phyloP scores from a whole-genome alignment of 37 sponge, comb jelly and placozoan genomes.

The Halichondria panicea region DNA sequence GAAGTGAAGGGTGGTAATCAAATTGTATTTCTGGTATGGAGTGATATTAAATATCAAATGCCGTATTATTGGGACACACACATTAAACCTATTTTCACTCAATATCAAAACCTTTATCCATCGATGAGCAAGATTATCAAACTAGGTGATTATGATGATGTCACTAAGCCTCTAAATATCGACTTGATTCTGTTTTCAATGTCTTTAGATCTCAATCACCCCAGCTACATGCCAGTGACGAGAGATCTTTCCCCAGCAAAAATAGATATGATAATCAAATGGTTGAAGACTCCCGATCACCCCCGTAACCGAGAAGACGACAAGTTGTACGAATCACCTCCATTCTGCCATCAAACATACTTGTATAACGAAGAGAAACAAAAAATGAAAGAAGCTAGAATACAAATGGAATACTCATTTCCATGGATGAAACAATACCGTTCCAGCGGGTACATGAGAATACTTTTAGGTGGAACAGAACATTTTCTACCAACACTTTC shows the following conservation, averaged over 20 bases:
- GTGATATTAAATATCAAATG: not conserved
- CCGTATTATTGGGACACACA: slow-evolving; percentile 36
- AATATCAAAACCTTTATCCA: slow-evolving; percentile 30
- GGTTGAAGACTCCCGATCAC: too few species aligned
- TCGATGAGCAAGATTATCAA: slow-evolving; percentile 54
- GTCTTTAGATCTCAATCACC: slow-evolving; percentile 25
- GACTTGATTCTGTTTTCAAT: slow-evolving; percentile 21
- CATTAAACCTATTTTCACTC: slow-evolving; percentile 49
- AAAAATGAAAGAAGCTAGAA: too few species aligned
- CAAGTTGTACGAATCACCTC: too few species aligned
- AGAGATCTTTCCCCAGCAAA: slow-evolving; percentile 50
- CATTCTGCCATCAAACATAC: too few species aligned
- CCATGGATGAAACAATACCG: too few species aligned
- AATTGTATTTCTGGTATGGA: slow-evolving; percentile 5
- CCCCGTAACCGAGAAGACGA: too few species aligned
- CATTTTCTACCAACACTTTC: too few species aligned
- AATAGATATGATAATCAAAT: slow-evolving; percentile 35
- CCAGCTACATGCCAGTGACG: slow-evolving; percentile 74
- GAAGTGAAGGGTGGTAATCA: not conserved
- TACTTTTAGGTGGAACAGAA: too few species aligned
- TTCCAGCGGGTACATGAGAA: too few species aligned
- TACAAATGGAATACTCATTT: too few species aligned
- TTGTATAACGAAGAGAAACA: too few species aligned
- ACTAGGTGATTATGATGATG: slow-evolving; percentile 37
- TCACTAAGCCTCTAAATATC: slow-evolving; percentile 15